Evolutionary conservation across 2,113 vertebrate species (phyloP), one percentile per base, ranked within the genome.

Genomic region (Peromyscus leucopus): DNA sequence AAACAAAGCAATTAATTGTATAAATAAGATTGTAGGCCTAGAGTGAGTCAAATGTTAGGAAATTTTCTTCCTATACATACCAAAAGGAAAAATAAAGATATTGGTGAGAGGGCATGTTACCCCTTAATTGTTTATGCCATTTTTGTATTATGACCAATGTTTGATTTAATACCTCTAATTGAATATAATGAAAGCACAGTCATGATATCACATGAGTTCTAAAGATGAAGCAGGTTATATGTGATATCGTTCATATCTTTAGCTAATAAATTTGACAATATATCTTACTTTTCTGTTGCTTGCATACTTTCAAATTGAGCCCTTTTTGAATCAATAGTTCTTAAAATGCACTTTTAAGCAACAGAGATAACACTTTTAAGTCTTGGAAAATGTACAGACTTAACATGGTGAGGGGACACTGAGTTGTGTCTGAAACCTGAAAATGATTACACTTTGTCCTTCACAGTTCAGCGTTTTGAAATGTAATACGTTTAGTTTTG

Each of bases 351-450:
- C 7, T 93, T 94, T 89, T 61, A 78, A 65, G 61, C 71, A 93
- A 85, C 2, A 93, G 84, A 95, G 69, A 57, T 96, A 85, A 33
- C 84, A 94, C 79, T 63, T 36, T n/a, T 80, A 95, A 33, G 55
- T 57, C 59, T 94, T 90, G 80, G 55, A 95, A 90, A 89, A 80
- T 92, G 7, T 83, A 79, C 28, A 72, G 48, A 83, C 6, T 15
- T 1, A 89, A 42, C 6, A 67, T 55, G 36, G 15, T 7, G 9
- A 10, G 0, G 8, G 26, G 19, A 69, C n/a, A 17, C 24, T 65
- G 76, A 96, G 9, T 9, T 94, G 1, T 83, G 17, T 93, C 51
- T 89, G 75, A 95, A 89, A 74, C 33, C 89, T 94, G 24, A 31
- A 59, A 74, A 39, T 89, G 36, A n/a, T 85, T 82, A 42, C 22